Conservation (phyloP, 2,113 vertebrate genomes). For the Caranx ignobilis region DNA sequence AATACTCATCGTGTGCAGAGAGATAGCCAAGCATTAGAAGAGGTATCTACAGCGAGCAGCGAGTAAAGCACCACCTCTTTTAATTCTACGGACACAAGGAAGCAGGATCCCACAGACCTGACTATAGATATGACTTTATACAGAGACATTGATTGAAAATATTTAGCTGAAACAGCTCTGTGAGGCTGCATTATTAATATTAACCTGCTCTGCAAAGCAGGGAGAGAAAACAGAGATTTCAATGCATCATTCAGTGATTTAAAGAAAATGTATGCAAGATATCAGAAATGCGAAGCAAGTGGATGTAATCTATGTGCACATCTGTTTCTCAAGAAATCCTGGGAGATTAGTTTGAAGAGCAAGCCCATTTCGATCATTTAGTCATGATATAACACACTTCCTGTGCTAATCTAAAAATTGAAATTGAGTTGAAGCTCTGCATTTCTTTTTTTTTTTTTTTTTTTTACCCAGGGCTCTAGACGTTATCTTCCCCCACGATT, state of each 20-base stretch:
- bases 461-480: background rate
- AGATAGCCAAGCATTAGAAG: constrained; percentile 67
- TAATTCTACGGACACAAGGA: constrained; percentile 58
- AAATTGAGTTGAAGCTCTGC: constrained; percentile 13
- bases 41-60: constrained; percentile 54
- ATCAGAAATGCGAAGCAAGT: background rate
- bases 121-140: constrained; percentile 28
- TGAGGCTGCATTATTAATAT: constrained; percentile 9
- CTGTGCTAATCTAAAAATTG: constrained; percentile 8
- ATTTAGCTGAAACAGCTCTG: constrained; percentile 11
- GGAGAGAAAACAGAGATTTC: constrained; percentile 1
- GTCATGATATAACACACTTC: constrained; percentile 1
- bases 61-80: constrained; percentile 43
- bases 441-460: background rate
- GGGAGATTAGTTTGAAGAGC: background rate
- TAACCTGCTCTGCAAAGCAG: constrained; percentile 2
- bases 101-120: constrained; percentile 14
- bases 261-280: background rate
- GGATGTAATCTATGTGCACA: background rate
- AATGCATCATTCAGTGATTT: background rate
- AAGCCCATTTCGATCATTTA: constrained; percentile 2
- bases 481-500: background rate
- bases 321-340: background rate
- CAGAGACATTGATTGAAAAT: constrained; percentile 18
- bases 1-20: constrained; percentile 57